A percentile compares a stretch with the other conserved stretches of the same genome.
These are phyloP conservation scores for Coronaproctus castanopsis DNA, from an alignment of 2,888 invertebrate species.

Conservation along the genomic window DNA sequence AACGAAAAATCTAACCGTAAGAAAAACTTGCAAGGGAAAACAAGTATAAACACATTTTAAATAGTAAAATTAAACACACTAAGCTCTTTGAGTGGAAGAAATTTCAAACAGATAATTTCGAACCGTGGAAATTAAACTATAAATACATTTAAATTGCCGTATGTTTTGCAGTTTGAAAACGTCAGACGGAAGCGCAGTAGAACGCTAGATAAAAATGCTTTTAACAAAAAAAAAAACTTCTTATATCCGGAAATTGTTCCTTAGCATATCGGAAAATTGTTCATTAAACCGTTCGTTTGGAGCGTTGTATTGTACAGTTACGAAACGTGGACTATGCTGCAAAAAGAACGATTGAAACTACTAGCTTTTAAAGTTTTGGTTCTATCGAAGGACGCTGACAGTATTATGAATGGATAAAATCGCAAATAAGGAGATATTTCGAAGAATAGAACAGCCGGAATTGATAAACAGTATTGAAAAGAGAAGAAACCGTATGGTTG, in stretches of 20 bases:
- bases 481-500: background rate
- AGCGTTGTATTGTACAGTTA: background rate
- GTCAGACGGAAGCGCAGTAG: constrained; percentile 2
- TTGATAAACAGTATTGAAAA: background rate
- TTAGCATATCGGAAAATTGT: background rate
- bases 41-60: too few species aligned
- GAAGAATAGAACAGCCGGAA: background rate
- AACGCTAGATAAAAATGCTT: background rate
- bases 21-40: too few species aligned
- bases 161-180: background rate
- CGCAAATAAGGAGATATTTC: background rate
- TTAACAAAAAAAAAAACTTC: background rate
- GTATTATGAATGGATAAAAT: background rate
- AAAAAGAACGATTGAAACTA: background rate
- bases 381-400: background rate
- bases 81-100: too few species aligned
- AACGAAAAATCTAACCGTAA: too few species aligned
- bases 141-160: background rate
- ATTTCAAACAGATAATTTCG: too few species aligned
- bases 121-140: too few species aligned
- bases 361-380: background rate
- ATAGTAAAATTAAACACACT: too few species aligned
- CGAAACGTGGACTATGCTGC: background rate
- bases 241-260: background rate
- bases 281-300: background rate